Evolutionary conservation across 2,888 invertebrate species (phyloP).

Genomic region (Andrena marginata): DNA sequence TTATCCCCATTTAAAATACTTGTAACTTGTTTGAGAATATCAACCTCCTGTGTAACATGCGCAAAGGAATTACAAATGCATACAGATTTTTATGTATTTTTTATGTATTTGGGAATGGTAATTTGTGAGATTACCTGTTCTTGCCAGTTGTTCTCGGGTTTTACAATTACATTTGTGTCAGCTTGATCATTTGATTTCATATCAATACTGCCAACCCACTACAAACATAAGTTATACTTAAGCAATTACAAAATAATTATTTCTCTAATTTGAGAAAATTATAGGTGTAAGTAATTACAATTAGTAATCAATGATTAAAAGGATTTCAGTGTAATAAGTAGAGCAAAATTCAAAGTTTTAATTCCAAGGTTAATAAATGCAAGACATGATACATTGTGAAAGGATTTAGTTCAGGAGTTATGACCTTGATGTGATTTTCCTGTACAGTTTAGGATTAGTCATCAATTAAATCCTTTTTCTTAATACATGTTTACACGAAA

Average conservation of each 20-base stretch:
- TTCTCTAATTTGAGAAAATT: constrained; percentile 13
- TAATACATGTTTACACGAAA: background rate
- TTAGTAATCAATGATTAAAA: too few relatives aligned
- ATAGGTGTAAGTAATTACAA: background rate
- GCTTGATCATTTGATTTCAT: constrained; percentile 93
- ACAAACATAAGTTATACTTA: constrained; percentile 59
- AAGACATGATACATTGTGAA: constrained; percentile 51
- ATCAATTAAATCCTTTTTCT: background rate
- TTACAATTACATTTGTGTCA: constrained; percentile 95
- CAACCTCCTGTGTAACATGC: constrained; percentile 87
- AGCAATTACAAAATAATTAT: constrained; percentile 1
- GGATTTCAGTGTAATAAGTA: background rate
- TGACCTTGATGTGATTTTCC: constrained; percentile 65
- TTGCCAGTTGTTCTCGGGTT: constrained; percentile 91
- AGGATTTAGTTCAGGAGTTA: constrained; percentile 53
- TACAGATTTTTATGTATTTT: background rate
- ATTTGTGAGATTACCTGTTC: constrained; percentile 86
- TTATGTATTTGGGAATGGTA: background rate
- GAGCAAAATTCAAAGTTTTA: background rate
- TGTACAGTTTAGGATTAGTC: constrained; percentile 2
- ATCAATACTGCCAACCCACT: constrained; percentile 97
- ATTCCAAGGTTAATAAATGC: background rate
- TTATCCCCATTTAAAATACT: constrained; percentile 91
- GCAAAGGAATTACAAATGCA: constrained; percentile 23
- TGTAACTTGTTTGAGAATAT: constrained; percentile 89